Conservation (phyloP, 2,113 vertebrate genomes). For the Stegastes partitus region DNA sequence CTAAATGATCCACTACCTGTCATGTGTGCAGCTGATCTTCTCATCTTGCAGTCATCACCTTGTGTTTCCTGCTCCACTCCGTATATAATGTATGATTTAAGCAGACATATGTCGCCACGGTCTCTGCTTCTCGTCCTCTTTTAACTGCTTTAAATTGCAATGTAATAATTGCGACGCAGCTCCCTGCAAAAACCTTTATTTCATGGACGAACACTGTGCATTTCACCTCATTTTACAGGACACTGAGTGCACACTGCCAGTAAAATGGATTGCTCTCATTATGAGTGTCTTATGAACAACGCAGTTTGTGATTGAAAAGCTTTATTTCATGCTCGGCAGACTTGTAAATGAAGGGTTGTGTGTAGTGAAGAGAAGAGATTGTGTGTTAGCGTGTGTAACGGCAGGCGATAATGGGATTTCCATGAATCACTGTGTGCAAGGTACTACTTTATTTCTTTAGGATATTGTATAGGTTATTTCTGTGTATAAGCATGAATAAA, state of each 20-base stretch:
- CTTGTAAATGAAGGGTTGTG: constrained; percentile 70
- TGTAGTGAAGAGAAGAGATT: constrained; percentile 50
- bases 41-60: neutral
- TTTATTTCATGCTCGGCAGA: constrained; percentile 78
- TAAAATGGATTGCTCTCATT: constrained; percentile 73
- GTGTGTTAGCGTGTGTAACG: constrained; percentile 35
- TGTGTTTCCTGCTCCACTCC: neutral
- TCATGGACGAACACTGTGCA: constrained; percentile 12
- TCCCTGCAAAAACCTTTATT: neutral
- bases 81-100: constrained; percentile 1
- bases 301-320: constrained; percentile 75
- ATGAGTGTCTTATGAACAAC: constrained; percentile 69
- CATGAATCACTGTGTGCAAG: constrained; percentile 59
- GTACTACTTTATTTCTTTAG: constrained; percentile 27
- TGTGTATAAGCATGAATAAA: constrained; percentile 36
- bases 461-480: constrained; percentile 23
- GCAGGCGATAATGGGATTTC: constrained; percentile 41
- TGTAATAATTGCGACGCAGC: constrained; percentile 3
- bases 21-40: constrained; percentile 15
- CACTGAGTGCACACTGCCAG: constrained; percentile 51
- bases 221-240: constrained; percentile 44
- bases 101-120: neutral
- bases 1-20: constrained; percentile 33
- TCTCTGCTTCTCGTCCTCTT: neutral
- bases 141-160: constrained; percentile 9